Conservation (phyloP, 2,113 vertebrate species). For the Dipodomys spectabilis region DNA sequence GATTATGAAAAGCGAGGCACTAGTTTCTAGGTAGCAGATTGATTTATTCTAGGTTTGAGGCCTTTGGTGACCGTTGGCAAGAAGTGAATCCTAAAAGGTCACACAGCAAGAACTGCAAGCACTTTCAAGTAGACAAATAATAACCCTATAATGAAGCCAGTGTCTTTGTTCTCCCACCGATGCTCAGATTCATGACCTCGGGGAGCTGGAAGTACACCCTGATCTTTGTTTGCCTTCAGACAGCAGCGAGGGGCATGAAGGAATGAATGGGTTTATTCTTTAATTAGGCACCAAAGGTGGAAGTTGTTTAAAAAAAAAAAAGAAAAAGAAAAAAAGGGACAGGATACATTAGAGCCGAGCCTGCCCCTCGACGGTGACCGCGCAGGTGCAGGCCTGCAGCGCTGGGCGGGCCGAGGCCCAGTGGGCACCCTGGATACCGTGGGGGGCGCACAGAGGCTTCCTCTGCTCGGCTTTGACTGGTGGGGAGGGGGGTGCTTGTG, state of each 20-base stretch:
- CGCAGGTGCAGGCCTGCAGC: too few species aligned
- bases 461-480: too few species aligned
- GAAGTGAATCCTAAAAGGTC: conserved; percentile 50
- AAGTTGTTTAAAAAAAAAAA: neutral
- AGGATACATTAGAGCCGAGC: neutral
- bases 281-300: neutral
- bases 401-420: too few species aligned
- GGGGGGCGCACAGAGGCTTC: too few species aligned
- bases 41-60: conserved; percentile 45
- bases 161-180: conserved; percentile 50
- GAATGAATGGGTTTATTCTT: conserved; percentile 46
- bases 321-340: too few species aligned
- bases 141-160: conserved; percentile 32
- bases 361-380: neutral
- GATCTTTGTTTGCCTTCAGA: conserved; percentile 49
- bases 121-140: conserved; percentile 55
- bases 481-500: too few species aligned
- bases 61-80: conserved; percentile 68
- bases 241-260: neutral
- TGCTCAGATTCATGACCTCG: neutral
- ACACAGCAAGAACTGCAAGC: conserved; percentile 39
- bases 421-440: too few species aligned
- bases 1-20: conserved; percentile 10
- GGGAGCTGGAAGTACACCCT: conserved; percentile 42
- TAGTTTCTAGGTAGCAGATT: neutral